A percentile compares a stretch with the other conserved stretches of the same genome.
Conservation (phyloP, 1,140 invertebrate genomes). For the Drosophila sturtevanti region DNA sequence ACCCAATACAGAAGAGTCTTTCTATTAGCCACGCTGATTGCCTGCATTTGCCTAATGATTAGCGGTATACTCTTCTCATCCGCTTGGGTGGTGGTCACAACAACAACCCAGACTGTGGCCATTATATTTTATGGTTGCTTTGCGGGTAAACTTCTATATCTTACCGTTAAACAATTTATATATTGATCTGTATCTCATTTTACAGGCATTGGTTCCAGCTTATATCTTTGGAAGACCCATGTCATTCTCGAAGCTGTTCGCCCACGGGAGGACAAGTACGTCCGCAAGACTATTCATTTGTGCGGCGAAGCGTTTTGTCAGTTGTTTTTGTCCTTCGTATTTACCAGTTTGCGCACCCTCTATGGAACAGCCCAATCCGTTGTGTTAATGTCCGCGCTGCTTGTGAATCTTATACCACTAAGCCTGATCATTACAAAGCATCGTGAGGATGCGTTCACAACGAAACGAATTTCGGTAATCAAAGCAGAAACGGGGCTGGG, state of each 20-base stretch:
- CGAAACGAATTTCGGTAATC: slow-evolving; percentile 78
- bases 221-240: slow-evolving; percentile 77
- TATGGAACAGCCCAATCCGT: slow-evolving; percentile 79
- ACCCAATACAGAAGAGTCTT: slow-evolving; percentile 68
- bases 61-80: slow-evolving; percentile 78
- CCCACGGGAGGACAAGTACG: slow-evolving; percentile 79
- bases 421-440: slow-evolving; percentile 80
- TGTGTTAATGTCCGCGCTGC: slow-evolving; percentile 73
- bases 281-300: slow-evolving; percentile 75
- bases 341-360: slow-evolving; percentile 77
- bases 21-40: slow-evolving; percentile 70
- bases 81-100: slow-evolving; percentile 74
- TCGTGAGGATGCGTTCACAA: slow-evolving; percentile 74
- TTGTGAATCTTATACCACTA: slow-evolving; percentile 78
- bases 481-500: slow-evolving; percentile 69
- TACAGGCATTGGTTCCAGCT: slow-evolving; percentile 73
- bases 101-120: slow-evolving; percentile 75
- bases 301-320: slow-evolving; percentile 81
- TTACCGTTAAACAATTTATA: neutral
- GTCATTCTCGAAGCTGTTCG: slow-evolving; percentile 81
- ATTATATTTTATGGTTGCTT: slow-evolving; percentile 79
- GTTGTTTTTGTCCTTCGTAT: slow-evolving; percentile 77
- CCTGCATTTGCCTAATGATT: slow-evolving; percentile 73
- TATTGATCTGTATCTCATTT: neutral
- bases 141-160: slow-evolving; percentile 56